These are phyloP conservation scores for Platanista minor DNA, from an alignment of 2,113 vertebrate genomes.

Conservation along the genomic window DNA sequence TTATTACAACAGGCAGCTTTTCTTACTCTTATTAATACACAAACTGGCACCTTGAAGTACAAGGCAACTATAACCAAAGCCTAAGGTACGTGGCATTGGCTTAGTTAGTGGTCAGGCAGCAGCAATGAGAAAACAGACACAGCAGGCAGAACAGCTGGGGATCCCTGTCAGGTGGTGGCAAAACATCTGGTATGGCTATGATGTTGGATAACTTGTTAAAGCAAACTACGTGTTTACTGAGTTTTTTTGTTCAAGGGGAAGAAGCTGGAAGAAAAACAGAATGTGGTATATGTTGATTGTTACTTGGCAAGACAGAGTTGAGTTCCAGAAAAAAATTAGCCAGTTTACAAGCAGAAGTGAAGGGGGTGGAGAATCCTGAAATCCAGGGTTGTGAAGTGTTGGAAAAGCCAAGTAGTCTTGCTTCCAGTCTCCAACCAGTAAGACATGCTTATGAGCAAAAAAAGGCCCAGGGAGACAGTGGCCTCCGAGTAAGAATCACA, in stretches of 20 bases:
- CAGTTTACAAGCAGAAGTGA: neutral
- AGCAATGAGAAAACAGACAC: neutral
- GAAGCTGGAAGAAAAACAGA: neutral
- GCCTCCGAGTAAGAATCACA: neutral
- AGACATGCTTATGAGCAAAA: neutral
- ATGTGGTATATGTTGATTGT: neutral
- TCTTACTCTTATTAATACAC: neutral
- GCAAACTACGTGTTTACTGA: neutral
- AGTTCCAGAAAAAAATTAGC: neutral
- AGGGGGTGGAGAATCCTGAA: neutral
- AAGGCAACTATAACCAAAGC: neutral
- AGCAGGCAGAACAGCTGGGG: neutral
- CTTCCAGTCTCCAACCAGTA: neutral
- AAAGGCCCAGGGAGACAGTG: neutral
- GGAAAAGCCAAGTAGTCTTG: neutral
- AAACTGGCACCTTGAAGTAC: neutral
- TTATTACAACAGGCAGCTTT: neutral
- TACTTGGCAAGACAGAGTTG: neutral
- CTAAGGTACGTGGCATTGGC: neutral
- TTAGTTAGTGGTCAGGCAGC: neutral
- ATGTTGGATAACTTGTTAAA: neutral
- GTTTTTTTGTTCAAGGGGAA: neutral
- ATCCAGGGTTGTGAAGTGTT: neutral
- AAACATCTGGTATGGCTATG: neutral
- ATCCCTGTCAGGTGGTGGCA: neutral